phyloP scores from a whole-genome alignment of 2,113 vertebrate genomes.

The Pedionomus torquatus region DNA sequence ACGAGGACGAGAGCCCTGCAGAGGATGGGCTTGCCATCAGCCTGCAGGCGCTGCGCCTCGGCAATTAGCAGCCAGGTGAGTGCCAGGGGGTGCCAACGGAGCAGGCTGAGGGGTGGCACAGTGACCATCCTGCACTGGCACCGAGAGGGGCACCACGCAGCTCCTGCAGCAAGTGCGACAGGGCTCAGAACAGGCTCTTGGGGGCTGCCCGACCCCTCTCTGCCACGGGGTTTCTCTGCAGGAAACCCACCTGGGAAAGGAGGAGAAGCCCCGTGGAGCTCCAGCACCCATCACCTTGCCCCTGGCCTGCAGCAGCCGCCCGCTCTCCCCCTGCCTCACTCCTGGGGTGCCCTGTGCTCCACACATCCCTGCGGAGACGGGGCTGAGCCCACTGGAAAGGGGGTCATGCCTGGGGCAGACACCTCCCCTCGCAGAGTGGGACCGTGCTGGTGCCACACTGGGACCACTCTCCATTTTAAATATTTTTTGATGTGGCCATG shows the following conservation, averaged over 20 bases:
- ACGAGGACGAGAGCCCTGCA: background rate
- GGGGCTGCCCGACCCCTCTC: background rate
- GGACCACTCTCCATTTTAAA: background rate
- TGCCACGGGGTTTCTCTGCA: background rate
- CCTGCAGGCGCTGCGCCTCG: slow-evolving; percentile 43
- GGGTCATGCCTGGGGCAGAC: background rate
- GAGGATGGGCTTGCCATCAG: background rate
- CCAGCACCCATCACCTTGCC: background rate
- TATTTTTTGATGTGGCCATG: rapidly evolving
- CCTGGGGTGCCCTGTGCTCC: rapidly evolving
- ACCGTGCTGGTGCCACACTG: background rate
- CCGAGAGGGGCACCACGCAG: background rate
- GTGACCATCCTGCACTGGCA: rapidly evolving
- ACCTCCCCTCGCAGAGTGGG: rapidly evolving
- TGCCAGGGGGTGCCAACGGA: background rate
- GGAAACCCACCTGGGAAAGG: background rate
- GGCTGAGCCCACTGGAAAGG: rapidly evolving
- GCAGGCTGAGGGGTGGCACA: background rate
- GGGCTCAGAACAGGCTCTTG: background rate
- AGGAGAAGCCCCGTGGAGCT: background rate
- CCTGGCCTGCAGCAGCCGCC: background rate
- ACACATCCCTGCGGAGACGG: rapidly evolving
- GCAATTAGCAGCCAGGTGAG: slow-evolving; percentile 53
- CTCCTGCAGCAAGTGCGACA: slow-evolving; percentile 60
- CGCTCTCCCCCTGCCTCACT: background rate